Base-by-base conservation (phyloP, 2,888 invertebrate genomes). In the Dichetophora obliterata region DNA sequence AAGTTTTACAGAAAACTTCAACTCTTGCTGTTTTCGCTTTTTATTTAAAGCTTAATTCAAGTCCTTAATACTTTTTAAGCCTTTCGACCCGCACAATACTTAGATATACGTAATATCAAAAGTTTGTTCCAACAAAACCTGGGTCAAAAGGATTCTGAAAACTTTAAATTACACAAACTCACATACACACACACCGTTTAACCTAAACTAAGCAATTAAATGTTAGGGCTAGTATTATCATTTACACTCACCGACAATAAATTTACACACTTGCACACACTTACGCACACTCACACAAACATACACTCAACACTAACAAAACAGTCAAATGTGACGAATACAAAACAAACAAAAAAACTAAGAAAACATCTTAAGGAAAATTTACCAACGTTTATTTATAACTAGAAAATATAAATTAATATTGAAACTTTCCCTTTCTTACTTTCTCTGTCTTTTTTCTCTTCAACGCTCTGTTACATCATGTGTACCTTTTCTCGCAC, bases 381-480 rank as follows among this genome's bases (percentile, higher is more conserved):
- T 37, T 43, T 50, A 22, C 63, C 9, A 43, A 63, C 63, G 3
- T 34, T 48, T 68, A 68, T 24, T 19, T 22, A 37, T 27, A 63
- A 22, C n/a, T 24, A 66, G 22, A 50, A 68, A 71, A 66, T 54
- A 65, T 74, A 54, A 74, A 74, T 54, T 22, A n/a, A 43, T 72
- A 37, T 74, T 54, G 43, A 16, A 66, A 63, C 63, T 63, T 52
- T 52, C 68, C 57, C 37, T 43, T 61, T 75, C 75, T 69, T 31
- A 19, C 75, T 75, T 61, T 75, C 61, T 75, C 74, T 68, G 37
- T 75, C 57, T 69, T 61, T 69, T n/a, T 75, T 43, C 61, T 57
- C 37, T 43, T 19, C 50, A 22, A 50, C 16, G 8, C n/a, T 65
- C 65, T 24, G 22, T 65, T 31, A 50, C 22, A 22, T 24, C 52